phyloP scores from a whole-genome alignment of 2,113 vertebrate species.

The Alosa alosa region DNA sequence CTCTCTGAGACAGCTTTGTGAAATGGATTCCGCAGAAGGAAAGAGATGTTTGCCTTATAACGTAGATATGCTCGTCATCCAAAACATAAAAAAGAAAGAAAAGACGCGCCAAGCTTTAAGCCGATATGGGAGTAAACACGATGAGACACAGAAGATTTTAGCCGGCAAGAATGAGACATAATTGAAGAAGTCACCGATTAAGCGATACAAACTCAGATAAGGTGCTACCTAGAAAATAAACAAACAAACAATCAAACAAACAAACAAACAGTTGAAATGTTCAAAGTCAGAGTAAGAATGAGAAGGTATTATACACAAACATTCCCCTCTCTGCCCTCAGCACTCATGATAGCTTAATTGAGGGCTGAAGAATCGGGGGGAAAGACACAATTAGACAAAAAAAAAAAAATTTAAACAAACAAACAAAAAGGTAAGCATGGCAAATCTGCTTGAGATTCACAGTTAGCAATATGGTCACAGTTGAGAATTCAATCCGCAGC shows the following conservation, averaged over 20 bases:
- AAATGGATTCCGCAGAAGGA: constrained; percentile 36
- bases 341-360: constrained; percentile 55
- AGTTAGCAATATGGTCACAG: constrained; percentile 79
- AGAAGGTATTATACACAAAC: constrained; percentile 50
- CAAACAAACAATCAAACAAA: constrained; percentile 39
- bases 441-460: constrained; percentile 77
- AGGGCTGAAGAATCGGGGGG: constrained; percentile 53
- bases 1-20: constrained; percentile 42
- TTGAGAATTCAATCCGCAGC: constrained; percentile 75
- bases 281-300: constrained; percentile 25
- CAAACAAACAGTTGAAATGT: constrained; percentile 35
- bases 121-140: constrained; percentile 26
- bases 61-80: constrained; percentile 39
- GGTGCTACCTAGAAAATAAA: constrained; percentile 51
- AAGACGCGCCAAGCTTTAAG: constrained; percentile 32
- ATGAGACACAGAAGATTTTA: constrained; percentile 34
- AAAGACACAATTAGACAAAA: constrained; percentile 43
- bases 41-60: constrained; percentile 40
- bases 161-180: constrained; percentile 31
- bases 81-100: not conserved
- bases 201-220: constrained; percentile 40
- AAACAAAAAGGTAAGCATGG: constrained; percentile 62
- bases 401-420: constrained; percentile 31
- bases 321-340: constrained; percentile 38
- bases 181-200: constrained; percentile 31